phyloP scores from a whole-genome alignment of 2,113 vertebrate species.

The Megaptera novaeangliae region DNA sequence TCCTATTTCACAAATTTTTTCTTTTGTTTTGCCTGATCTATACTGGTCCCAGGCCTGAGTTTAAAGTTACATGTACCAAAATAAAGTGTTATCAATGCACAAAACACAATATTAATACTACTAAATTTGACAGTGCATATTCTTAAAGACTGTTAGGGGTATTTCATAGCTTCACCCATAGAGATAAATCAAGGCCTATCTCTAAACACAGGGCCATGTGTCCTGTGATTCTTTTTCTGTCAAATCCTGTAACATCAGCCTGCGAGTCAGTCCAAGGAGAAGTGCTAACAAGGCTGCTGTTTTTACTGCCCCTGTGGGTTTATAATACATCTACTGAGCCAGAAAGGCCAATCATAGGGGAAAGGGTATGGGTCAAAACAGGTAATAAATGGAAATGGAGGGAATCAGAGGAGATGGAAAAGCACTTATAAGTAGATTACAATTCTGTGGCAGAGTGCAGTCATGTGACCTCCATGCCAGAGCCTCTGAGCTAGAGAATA shows the following conservation, averaged over 20 bases:
- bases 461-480: background rate
- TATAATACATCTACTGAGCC: background rate
- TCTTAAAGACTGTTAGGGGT: background rate
- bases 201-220: background rate
- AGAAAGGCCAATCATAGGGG: background rate
- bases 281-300: background rate
- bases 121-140: background rate
- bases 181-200: background rate
- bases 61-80: background rate
- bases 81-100: background rate
- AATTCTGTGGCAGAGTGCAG: background rate
- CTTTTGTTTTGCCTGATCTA: background rate
- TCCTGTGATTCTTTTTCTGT: constrained; percentile 10
- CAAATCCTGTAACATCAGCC: background rate
- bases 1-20: background rate
- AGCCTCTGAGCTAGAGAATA: background rate
- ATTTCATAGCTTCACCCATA: background rate
- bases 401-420: background rate
- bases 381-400: background rate
- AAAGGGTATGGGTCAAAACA: background rate
- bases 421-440: background rate
- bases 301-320: constrained; percentile 2
- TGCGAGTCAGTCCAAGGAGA: background rate
- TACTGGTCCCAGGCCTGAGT: background rate
- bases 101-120: background rate